Evolutionary conservation across 2,888 invertebrate genomes (phyloP), one percentile per base, ranked within the genome.

Genomic region (Nymphalis urticae): DNA sequence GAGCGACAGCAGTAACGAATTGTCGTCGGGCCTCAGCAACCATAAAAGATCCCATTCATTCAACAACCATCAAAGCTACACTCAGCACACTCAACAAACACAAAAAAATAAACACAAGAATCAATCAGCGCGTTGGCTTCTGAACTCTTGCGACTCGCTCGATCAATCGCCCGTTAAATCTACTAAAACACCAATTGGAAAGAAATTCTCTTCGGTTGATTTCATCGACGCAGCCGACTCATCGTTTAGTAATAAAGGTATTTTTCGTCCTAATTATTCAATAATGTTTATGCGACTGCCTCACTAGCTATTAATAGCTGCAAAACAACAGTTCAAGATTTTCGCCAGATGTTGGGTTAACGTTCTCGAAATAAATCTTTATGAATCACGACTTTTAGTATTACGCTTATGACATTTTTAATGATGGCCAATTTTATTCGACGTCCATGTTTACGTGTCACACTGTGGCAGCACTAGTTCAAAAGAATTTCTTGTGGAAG

Each of bases 21-120:
- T 92, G 76, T 87, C 90, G 82, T 89, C 93, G 79, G 89, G 89
- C 78, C 87, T 92, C 76, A 94, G 93, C 85, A 94, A 92, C 93
- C 95, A 94, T 93, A 95, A 93, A 94, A 93, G 93, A 94, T 95
- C 93, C 93, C 95, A 93, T 79, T 95, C 95, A 84, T 94, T 95
- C 93, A 95, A 95, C 89, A 95, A 95, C 87, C 95, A 95, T 87
- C 94, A 94, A 91, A 95, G 94, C 85, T 95, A 94, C 91, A 94
- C 94, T 82, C 95, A 95, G 84, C 94, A 94, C 84, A 82, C 89
- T 77, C 94, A 91, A 86, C 94, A 93, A 90, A 90, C 90, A 81
- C 94, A 92, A 85, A 93, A 93, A 90, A 93, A 88, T 85, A 94
- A 94, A 90, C 94, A 94, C 89, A 94, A 94, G 89, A 93, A 93